Evolutionary conservation across 2,888 invertebrate species (phyloP), one percentile per base, ranked within the genome.

Genomic region (Carcina quercana): DNA sequence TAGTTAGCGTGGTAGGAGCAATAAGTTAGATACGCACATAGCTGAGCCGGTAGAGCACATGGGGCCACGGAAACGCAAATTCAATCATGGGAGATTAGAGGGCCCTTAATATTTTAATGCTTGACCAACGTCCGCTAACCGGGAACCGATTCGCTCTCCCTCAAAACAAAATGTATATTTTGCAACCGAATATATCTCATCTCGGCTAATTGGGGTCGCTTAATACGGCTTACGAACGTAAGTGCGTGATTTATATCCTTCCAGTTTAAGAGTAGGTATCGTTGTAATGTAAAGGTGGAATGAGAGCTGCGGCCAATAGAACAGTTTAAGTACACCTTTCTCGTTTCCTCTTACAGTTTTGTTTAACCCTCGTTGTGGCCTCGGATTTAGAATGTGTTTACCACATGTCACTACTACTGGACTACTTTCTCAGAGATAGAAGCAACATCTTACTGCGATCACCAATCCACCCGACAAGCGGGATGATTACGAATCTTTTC

Each of bases 221-320:
- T 82, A 75, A 78, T 82, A 79, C 75, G 78, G 82, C 82, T 80
- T 79, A 79, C 72, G 69, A 71, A 70, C 68, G 75, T 82, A 82
- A 82, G 82, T 79, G 69, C 62, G 72, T 80, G 70, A 82, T 82
- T 80, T 82, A 82, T 82, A 69, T 72, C 70, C 62, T 63, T 66
- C 62, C 54, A 63, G 40, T 50, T 60, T 53, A 61, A 65, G 65
- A 71, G 48, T 58, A 43, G 53, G 61, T 61, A 56, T 56, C 56
- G 57, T 50, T 39, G 48, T 45, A 33, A 38, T 43, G 41, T 40
- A 36, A 50, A 61, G 52, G 57, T 59, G 45, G 43, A 45, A 50
- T 54, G 50, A 47, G n/a, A n/a, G n/a, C n/a, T n/a, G n/a, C n/a
- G n/a, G n/a, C n/a, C n/a, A n/a, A n/a, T n/a, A n/a, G n/a, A n/a